Percentiles rank a stretch among this genome's conserved stretches.
phyloP scores from a whole-genome alignment of 2,888 invertebrate genomes.

The Hylaea fasciaria region DNA sequence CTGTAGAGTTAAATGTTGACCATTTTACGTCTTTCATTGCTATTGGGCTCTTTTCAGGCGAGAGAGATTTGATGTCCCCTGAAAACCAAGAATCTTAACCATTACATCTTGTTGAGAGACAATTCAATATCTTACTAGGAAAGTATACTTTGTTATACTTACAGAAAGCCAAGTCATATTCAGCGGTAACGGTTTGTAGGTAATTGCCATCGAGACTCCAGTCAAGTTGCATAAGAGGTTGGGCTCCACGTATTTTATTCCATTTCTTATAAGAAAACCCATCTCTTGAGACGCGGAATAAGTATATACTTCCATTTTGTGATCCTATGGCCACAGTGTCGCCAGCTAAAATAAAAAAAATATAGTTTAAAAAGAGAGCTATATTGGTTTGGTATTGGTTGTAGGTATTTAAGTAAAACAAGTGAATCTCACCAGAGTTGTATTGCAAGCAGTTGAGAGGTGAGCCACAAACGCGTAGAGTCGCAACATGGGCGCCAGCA shows the following conservation, averaged over 20 bases:
- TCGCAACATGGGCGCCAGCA: constrained; percentile 93
- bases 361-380: not conserved
- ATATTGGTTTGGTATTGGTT: not conserved
- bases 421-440: constrained; percentile 88
- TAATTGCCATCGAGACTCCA: constrained; percentile 96
- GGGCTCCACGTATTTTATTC: constrained; percentile 94
- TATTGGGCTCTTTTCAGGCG: constrained; percentile 94
- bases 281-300: constrained; percentile 93
- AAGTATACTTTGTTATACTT: constrained; percentile 69
- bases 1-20: constrained; percentile 94
- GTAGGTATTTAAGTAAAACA: too few relatives aligned
- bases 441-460: constrained; percentile 94
- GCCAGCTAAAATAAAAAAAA: constrained; percentile 87
- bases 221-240: constrained; percentile 93
- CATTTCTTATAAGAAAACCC: constrained; percentile 96
- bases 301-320: constrained; percentile 91
- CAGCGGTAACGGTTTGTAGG: constrained; percentile 94
- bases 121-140: constrained; percentile 1
- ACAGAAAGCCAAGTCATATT: constrained; percentile 95
- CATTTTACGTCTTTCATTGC: constrained; percentile 97
- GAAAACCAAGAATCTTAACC: constrained; percentile 49
- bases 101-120: constrained; percentile 18
- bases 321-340: constrained; percentile 95
- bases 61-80: constrained; percentile 96
- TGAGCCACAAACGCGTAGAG: constrained; percentile 94